Evolutionary conservation across 2,113 vertebrate species (phyloP).

Genomic region (Bucco capensis): DNA sequence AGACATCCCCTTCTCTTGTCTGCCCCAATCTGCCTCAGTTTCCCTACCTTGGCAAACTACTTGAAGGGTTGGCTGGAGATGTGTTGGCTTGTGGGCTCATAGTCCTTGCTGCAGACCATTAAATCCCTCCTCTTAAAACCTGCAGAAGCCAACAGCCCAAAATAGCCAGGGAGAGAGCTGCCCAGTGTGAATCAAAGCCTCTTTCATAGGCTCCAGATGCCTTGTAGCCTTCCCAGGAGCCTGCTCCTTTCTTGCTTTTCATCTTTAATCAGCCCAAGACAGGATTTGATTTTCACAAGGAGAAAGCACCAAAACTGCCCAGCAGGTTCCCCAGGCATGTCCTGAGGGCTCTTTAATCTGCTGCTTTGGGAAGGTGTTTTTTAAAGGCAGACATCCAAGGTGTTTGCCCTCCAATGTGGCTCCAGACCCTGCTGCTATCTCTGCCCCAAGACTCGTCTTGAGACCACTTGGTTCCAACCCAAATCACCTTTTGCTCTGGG

Average conservation of each 20-base stretch:
- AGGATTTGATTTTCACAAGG: background rate
- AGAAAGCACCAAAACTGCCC: background rate
- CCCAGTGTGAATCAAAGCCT: background rate
- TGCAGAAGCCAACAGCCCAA: background rate
- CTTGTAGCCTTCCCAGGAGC: background rate
- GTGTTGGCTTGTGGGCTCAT: rapidly evolving
- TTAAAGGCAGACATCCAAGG: background rate
- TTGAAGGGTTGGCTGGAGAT: background rate
- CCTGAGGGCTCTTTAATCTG: slow-evolving; percentile 11
- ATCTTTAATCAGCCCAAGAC: slow-evolving; percentile 46
- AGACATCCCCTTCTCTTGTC: background rate
- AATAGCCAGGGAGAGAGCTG: background rate
- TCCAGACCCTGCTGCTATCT: background rate
- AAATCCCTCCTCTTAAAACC: background rate
- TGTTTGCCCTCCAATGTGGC: background rate
- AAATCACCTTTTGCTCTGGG: background rate
- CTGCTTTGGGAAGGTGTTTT: background rate
- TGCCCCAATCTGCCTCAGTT: rapidly evolving
- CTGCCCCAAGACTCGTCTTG: background rate
- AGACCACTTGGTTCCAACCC: background rate
- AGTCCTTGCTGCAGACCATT: background rate
- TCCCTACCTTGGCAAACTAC: rapidly evolving
- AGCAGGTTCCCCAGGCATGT: background rate
- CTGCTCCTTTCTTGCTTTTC: background rate
- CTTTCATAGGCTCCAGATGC: slow-evolving; percentile 33